Evolutionary conservation across 2,113 vertebrate species (phyloP).

Genomic region (Grantiella picta): DNA sequence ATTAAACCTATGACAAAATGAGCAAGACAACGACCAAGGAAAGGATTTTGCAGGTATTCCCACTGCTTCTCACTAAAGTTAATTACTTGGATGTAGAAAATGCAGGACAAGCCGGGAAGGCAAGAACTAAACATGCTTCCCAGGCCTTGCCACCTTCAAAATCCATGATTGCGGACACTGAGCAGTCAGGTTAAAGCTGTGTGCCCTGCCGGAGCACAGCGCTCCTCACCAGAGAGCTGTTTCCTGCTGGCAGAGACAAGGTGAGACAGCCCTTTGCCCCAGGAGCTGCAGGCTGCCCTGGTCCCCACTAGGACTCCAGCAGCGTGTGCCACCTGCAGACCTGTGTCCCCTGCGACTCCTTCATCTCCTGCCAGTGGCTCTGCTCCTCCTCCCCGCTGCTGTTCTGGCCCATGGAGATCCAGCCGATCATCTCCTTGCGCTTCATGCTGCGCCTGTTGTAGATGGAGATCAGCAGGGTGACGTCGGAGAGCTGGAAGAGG

Average conservation of each 20-base stretch:
- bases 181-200: background rate
- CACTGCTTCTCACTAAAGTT: background rate
- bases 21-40: background rate
- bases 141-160: background rate
- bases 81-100: background rate
- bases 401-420: conserved; percentile 91
- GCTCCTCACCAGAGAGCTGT: background rate
- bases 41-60: background rate
- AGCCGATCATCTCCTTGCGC: conserved; percentile 96
- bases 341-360: conserved; percentile 81
- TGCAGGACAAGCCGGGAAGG: background rate
- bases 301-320: conserved; percentile 81
- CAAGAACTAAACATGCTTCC: background rate
- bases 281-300: background rate
- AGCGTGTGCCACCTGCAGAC: conserved; percentile 91
- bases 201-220: background rate
- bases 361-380: conserved; percentile 95
- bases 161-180: background rate
- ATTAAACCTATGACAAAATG: background rate
- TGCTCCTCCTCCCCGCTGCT: conserved; percentile 91
- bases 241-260: background rate
- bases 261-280: background rate
- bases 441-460: conserved; percentile 92
- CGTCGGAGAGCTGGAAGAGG: conserved; percentile 95
- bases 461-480: conserved; percentile 90